Base-by-base conservation (phyloP, 2,113 vertebrate species). In the Telmatochromis brachygnathus region DNA sequence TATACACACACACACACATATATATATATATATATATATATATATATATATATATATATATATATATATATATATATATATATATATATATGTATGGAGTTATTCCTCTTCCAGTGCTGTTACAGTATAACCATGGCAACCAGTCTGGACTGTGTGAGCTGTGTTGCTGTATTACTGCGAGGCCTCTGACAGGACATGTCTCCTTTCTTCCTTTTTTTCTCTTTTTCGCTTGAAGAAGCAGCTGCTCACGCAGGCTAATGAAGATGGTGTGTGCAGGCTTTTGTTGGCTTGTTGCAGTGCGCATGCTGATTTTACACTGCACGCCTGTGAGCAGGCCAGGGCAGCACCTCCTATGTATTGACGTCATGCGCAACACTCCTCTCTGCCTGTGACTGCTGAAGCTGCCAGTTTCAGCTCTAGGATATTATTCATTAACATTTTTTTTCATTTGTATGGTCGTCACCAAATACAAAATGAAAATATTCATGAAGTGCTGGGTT, bases 71-170 rank as follows among this genome's bases (percentile, higher is more conserved):
- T 9, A 9, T 35, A 35, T 4, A 35, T 9, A 9, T 35, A 3
- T 17, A 3, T 49, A 5, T 8, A 1, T 17, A 14, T 2, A 14
- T 7, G 1, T 30, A n/a, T 80, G 12, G 70, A 83, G 83, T 85
- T 39, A 65, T 81, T 88, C 58, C 73, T 58, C 53, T 28, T n/a
- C 84, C 70, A 51, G 55, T 19, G 17, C 79, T 81, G 60, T 87
- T 81, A 88, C 49, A 7, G 45, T 23, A 33, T 85, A 70, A 85
- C 89, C 89, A 91, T 92, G 86, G 89, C 58, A 91, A 92, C 91
- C 87, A 56, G 14, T 54, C 87, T 81, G 37, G 85, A 62, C 91
- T 54, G 23, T 60, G 58, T 85, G 83, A 83, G 86, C 80, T 5
- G 12, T 26, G 83, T 89, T 91, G 87, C 92, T 33, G 60, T 88